These are phyloP conservation scores for Globia sparganii DNA, from an alignment of 2,888 invertebrate species.

Conservation along the genomic window DNA sequence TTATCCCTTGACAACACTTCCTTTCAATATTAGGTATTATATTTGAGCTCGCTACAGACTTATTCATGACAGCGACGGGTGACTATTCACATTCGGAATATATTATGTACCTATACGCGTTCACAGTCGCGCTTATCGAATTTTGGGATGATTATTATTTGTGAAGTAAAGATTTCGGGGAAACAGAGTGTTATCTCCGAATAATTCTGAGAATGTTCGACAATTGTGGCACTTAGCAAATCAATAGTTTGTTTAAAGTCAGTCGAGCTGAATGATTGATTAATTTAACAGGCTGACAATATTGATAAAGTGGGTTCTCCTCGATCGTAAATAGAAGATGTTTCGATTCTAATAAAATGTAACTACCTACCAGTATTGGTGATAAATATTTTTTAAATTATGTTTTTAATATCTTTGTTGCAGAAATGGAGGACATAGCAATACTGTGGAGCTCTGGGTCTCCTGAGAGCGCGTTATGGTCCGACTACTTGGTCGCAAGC, in stretches of 20 bases:
- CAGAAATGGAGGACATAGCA: slow-evolving; percentile 95
- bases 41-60: slow-evolving; percentile 59
- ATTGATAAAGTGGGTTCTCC: slow-evolving; percentile 20
- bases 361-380: neutral
- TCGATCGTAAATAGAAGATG: slow-evolving; percentile 26
- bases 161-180: slow-evolving; percentile 20
- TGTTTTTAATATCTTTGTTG: slow-evolving; percentile 69
- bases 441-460: slow-evolving; percentile 95
- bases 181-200: slow-evolving; percentile 37
- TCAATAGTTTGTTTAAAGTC: slow-evolving; percentile 26
- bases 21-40: slow-evolving; percentile 76
- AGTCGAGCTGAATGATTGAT: slow-evolving; percentile 33
- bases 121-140: slow-evolving; percentile 30
- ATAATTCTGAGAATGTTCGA: slow-evolving; percentile 18
- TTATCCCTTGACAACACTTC: slow-evolving; percentile 85
- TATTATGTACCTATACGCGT: slow-evolving; percentile 25
- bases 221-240: slow-evolving; percentile 12
- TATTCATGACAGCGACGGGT: slow-evolving; percentile 50
- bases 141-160: slow-evolving; percentile 41
- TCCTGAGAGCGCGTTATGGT: slow-evolving; percentile 94
- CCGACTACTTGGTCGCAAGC: slow-evolving; percentile 94
- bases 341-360: neutral
- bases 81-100: slow-evolving; percentile 31
- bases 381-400: neutral
- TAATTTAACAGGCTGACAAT: slow-evolving; percentile 29